Base-by-base conservation (phyloP, 1,140 invertebrate genomes). In the Tenebrio molitor region DNA sequence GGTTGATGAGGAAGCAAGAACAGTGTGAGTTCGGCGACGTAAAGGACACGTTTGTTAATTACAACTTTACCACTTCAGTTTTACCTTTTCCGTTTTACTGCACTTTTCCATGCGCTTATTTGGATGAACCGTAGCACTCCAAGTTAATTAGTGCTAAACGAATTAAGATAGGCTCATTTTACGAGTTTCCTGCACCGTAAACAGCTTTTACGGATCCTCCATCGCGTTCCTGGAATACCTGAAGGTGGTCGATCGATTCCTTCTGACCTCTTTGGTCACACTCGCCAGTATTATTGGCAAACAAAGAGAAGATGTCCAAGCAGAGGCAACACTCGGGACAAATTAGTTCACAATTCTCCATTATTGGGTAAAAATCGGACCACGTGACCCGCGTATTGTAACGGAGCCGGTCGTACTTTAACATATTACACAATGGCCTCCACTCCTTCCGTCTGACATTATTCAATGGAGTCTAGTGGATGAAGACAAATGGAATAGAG, bases 391-490 rank as follows among this genome's bases (percentile, higher is more conserved):
- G n/a, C n/a, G n/a, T n/a, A n/a, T n/a, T n/a, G n/a, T n/a, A n/a
- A n/a, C 21, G 23, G 21, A 12, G 50, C 12, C 39, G 33, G 19
- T 42, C 36, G 42, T 66, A 66, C 42, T 66, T 44, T 33, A 42
- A 15, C 19, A 44, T 25, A 66, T 42, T 41, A 66, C 64, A 66
- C 34, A 66, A 66, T 66, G 36, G 41, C 39, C 25, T 69, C 42
- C 41, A 69, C 66, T 69, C 42, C 42, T 69, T 69, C 66, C 42
- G 42, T 53, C 44, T 69, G 66, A 69, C 66, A 69, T 69, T 69
- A 69, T 69, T 69, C 66, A 69, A 69, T 69, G 66, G 66, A 69
- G 41, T 50, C 66, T 46, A 69, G 44, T 66, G 66, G 66, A 69
- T 50, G 66, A 69, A 69, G 66, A 69, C 66, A 69, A 69, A 69